A percentile compares a stretch with the other conserved stretches of the same genome.
Evolutionary conservation across 30 jellyfish, hydroid and myxozoan species (phyloP).

Genomic region (Aurelia coerulea): DNA sequence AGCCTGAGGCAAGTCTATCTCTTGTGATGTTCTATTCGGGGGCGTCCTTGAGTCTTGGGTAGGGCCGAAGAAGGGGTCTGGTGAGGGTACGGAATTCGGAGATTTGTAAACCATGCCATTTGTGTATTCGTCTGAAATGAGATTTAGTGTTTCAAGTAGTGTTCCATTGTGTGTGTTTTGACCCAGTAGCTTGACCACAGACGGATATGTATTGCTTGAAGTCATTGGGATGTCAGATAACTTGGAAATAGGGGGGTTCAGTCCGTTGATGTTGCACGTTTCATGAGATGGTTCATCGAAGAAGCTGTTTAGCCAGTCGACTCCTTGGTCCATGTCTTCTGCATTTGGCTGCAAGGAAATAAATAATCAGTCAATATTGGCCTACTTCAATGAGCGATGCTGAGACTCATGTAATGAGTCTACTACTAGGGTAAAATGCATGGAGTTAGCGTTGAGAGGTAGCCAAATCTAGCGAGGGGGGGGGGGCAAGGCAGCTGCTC

Average conservation of each 20-base stretch:
- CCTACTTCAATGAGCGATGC: neutral
- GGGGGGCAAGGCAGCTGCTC: no score
- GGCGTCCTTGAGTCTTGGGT: conserved; percentile 19
- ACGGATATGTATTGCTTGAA: conserved; percentile 47
- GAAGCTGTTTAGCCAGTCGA: conserved; percentile 95
- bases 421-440: neutral
- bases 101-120: conserved; percentile 46
- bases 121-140: conserved; percentile 48
- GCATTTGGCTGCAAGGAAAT: conserved; percentile 70
- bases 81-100: conserved; percentile 54
- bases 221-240: conserved; percentile 63
- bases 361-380: neutral
- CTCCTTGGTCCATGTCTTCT: conserved; percentile 91
- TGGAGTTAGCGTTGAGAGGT: neutral
- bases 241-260: conserved; percentile 83
- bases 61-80: conserved; percentile 63
- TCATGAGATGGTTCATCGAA: conserved; percentile 97
- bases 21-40: conserved; percentile 1
- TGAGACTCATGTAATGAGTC: no score
- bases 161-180: conserved; percentile 21
- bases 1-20: conserved; percentile 12
- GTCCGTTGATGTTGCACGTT: conserved; percentile 74
- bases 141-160: conserved; percentile 24
- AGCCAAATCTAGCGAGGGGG: no score
- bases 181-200: conserved; percentile 37